Base-by-base conservation (phyloP, 1,140 invertebrate genomes). In the Calliopsis andreniformis region DNA sequence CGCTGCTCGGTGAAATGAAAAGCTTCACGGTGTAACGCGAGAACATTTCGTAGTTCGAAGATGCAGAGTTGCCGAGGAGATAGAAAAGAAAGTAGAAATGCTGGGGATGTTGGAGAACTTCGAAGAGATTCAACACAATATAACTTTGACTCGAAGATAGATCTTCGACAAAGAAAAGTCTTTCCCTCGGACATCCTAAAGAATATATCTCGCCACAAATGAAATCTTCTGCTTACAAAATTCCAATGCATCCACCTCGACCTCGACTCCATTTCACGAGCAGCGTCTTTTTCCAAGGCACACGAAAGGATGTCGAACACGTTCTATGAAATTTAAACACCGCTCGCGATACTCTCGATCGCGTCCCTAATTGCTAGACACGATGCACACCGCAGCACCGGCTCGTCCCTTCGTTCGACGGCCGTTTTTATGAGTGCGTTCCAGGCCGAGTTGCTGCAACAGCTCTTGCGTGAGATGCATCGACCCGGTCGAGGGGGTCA, bases 401-500 rank as follows among this genome's bases (percentile, higher is more conserved):
- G 4, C 49, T 14, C 12, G 23, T 23, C 47, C 18, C 14, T 23
- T 23, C 28, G 8, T n/a, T 30, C 23, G 16, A 59, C 8, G 5
- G 7, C 25, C 18, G 1, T 35, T 28, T 66, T 72, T 45, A 56
- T 25, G 56, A 39, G 56, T 43, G 45, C 25, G 58, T 30, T 30
- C 3, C 18, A 62, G 68, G 55, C 56, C n/a, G 42, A 51, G 23
- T 12, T 20, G 28, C 14, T 43, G 42, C 47, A 49, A 75, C 56
- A 43, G 64, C 58, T 42, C 30, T 82, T 82, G 81, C 81, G 81
- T 83, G 80, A 58, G 64, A 51, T 61, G 79, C 63, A 66, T 39
- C 80, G 80, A 62, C 49, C 72, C 55, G 72, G 61, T 70, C 75
- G 45, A 82, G 35, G 53, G 80, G 80, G 80, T 83, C 82, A 79